Conservation (phyloP, 2,888 invertebrate species). For the Acleris literana region DNA sequence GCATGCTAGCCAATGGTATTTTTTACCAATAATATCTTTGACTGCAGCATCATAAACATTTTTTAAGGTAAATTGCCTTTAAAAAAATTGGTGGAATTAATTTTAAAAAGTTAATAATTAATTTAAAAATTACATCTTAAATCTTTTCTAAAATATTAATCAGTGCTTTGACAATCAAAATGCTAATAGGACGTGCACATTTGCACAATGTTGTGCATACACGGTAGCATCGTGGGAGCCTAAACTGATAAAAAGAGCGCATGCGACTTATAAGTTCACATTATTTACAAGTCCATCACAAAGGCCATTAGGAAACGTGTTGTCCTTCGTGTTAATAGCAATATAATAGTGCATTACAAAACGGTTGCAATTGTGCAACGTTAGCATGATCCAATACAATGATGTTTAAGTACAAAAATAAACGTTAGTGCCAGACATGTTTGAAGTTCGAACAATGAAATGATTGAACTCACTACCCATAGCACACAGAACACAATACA, state of each 20-base stretch:
- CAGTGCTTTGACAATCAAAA: not conserved
- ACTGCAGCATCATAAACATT: too few species aligned
- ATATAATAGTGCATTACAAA: constrained; percentile 2
- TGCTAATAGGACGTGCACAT: not conserved
- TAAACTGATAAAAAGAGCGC: constrained; percentile 19
- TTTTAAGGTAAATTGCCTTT: too few species aligned
- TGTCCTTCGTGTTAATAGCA: constrained; percentile 22
- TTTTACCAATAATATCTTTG: too few species aligned
- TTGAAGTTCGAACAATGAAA: constrained; percentile 7
- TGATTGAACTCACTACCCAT: constrained; percentile 58
- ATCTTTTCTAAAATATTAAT: not conserved
- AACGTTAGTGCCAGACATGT: too few species aligned
- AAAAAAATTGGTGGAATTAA: too few species aligned
- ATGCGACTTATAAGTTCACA: constrained; percentile 20
- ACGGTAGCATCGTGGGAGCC: constrained; percentile 4
- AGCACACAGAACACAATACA: constrained; percentile 38
- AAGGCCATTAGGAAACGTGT: constrained; percentile 13
- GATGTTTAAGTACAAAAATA: too few species aligned
- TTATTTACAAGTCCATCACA: constrained; percentile 18
- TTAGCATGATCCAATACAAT: not conserved
- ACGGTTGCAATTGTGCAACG: constrained; percentile 1
- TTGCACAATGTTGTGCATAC: constrained; percentile 5
- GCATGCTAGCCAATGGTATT: too few species aligned
- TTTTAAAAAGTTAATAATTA: too few species aligned
- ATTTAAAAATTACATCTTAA: too few species aligned